Base-by-base conservation (phyloP, 2,888 invertebrate species). In the Scaptomyza cyrtandrae region DNA sequence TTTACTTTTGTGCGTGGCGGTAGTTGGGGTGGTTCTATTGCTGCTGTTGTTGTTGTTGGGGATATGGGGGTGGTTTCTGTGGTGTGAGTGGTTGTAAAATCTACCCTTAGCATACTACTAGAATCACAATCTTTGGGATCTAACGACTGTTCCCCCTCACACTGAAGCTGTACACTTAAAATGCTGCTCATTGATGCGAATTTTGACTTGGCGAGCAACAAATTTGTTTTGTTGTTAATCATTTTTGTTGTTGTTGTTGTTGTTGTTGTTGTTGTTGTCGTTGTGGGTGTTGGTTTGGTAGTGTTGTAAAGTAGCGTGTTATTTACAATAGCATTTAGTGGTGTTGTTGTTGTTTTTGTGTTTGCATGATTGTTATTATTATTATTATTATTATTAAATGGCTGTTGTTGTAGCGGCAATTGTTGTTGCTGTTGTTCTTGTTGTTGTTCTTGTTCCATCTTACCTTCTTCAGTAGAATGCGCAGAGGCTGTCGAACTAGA, bases 391-490 rank as follows among this genome's bases (percentile, higher is more conserved):
- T 49, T 31, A 31, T 24, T 35, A 39, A 14, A 33, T 29, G 57
- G 52, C 48, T 49, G 46, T 35, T 39, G 49, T 54, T 55, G 71
- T 24, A 24, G 24, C 24, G 24, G 24, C 3, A 24, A 24, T 44
- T 24, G 54, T 35, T 39, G 49, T 45, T 53, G 66, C 37, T 53
- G 63, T 50, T 49, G 76, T 67, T 48, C 75, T 67, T 75, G 83
- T 50, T 54, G 84, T 71, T 60, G 85, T 72, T 56, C 41, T 19
- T 72, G 89, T 81, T 55, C 48, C 39, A 35, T 59, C 90, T 90
- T 90, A 90, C 90, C 90, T 90, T 90, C 91, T 82, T 90, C 91
- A 63, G 82, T 83, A 7, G 86, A 86, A 45, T 76, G 67, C 3
- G 78, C 78, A 6, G 87, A 86, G 11, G 81, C 75, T 72, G 87